Evolutionary conservation across 2,888 invertebrate species (phyloP), one percentile per base, ranked within the genome.

Genomic region (Ophion ventricosus): DNA sequence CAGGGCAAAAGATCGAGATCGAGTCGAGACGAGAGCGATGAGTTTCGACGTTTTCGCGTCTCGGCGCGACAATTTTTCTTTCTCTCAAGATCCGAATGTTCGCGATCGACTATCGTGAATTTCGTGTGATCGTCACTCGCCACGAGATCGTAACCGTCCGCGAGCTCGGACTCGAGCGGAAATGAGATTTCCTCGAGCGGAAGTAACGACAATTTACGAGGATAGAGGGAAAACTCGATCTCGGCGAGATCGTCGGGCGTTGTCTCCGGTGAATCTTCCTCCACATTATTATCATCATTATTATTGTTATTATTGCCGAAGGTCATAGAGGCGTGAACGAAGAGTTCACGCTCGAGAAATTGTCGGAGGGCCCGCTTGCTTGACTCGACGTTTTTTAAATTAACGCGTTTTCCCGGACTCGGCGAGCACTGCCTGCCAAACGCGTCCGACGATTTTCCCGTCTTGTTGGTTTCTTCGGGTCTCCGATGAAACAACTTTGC

Each of bases 281-380:
- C 63, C n/a, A 49, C 4, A 29, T 49, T 49, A 25, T 61, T 84
- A 14, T 84, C 10, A 7, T 49, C 54, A n/a, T 87, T 83, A 5
- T 35, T 63, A n/a, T 49, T 2, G 35, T 49, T 49, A 26, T 66
- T 84, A 14, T 83, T 83, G 7, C 69, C 78, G 74, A 90, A 87
- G 66, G 85, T 87, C 57, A 80, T 69, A 64, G 84, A 79, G 1
- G 88, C 83, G 73, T 85, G 84, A 1, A 83, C 84, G 4, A 90
- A 66, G 57, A 90, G 88, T 85, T 90, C 88, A 25, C 85, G 87
- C 57, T 90, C 89, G 26, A 90, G 82, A 82, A 90, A 90, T 73
- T 85, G 80, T 64, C 85, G 83, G 25, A 90, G 86, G 0, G 81
- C 78, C 72, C 67, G 84, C 79, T 90, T 89, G 74, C 89, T 88